A percentile compares a stretch with the other conserved stretches of the same genome.
phyloP scores from a whole-genome alignment of 2,113 vertebrate species.

The Spea bombifrons region DNA sequence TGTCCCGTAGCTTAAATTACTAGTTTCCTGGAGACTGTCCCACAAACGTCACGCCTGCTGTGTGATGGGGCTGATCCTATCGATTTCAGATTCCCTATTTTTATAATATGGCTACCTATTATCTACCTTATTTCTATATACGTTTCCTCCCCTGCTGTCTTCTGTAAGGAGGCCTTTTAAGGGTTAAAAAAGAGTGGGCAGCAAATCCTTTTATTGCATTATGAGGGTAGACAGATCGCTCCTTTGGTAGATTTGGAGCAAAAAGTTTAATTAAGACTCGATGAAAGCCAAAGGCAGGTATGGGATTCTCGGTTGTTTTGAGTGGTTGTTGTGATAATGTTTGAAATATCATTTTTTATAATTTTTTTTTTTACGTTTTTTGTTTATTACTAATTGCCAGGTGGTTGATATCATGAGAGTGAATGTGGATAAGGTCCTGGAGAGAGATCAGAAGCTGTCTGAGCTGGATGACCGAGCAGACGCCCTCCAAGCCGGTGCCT shows the following conservation, averaged over 20 bases:
- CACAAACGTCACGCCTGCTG: background rate
- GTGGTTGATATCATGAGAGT: conserved; percentile 97
- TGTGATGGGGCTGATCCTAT: background rate
- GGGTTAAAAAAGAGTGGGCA: too few relatives aligned
- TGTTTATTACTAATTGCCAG: conserved; percentile 54
- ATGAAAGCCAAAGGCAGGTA: too few relatives aligned
- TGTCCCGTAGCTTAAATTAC: conserved; percentile 23
- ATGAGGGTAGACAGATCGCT: too few relatives aligned
- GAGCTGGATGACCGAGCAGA: conserved; percentile 92
- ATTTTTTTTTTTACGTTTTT: background rate
- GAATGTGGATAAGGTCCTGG: conserved; percentile 93
- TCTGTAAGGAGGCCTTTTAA: too few relatives aligned
- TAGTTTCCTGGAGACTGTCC: background rate
- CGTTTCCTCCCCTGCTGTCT: too few relatives aligned
- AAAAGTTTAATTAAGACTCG: too few relatives aligned
- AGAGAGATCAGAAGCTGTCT: conserved; percentile 89
- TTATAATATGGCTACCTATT: too few relatives aligned
- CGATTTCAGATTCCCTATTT: background rate
- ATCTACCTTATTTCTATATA: too few relatives aligned
- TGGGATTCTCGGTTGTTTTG: too few relatives aligned
- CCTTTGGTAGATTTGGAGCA: too few relatives aligned
- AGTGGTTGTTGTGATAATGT: too few relatives aligned
- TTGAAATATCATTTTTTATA: background rate
- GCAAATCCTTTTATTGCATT: too few relatives aligned
- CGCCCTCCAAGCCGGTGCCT: conserved; percentile 89